A percentile compares a stretch with the other conserved stretches of the same genome.
Conservation (phyloP, 37 sponge, comb jelly and placozoan species). For the Spongilla lacustris region DNA sequence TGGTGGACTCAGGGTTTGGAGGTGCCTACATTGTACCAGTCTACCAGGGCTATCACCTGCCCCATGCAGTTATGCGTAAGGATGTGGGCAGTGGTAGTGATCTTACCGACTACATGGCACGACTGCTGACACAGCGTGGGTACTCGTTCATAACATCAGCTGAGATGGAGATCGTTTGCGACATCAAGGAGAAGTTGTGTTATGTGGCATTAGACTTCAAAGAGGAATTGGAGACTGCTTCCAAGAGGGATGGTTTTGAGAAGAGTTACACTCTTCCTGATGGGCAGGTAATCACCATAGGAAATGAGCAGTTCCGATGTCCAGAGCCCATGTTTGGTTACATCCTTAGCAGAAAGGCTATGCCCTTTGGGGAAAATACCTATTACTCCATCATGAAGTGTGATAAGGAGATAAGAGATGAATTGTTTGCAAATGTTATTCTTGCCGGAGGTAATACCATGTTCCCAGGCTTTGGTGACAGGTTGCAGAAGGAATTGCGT, state of each 20-base stretch:
- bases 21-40: slow-evolving; percentile 48
- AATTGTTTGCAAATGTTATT: slow-evolving; percentile 32
- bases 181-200: slow-evolving; percentile 71
- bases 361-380: slow-evolving; percentile 20
- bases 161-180: slow-evolving; percentile 49
- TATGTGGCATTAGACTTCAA: slow-evolving; percentile 58
- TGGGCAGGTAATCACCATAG: background rate
- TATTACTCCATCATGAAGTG: slow-evolving; percentile 57
- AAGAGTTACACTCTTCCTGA: slow-evolving; percentile 46
- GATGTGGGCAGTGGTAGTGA: slow-evolving; percentile 64
- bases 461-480: slow-evolving; percentile 51
- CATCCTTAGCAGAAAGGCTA: slow-evolving; percentile 15
- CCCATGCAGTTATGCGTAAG: slow-evolving; percentile 51
- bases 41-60: slow-evolving; percentile 59
- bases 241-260: background rate
- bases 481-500: slow-evolving; percentile 44
- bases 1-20: slow-evolving; percentile 44
- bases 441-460: slow-evolving; percentile 51
- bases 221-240: slow-evolving; percentile 56
- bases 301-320: background rate
- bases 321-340: slow-evolving; percentile 37
- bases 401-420: slow-evolving; percentile 37
- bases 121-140: slow-evolving; percentile 42
- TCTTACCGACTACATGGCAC: slow-evolving; percentile 56
- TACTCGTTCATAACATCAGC: slow-evolving; percentile 57